Percentiles rank a stretch among this genome's conserved stretches.
phyloP scores from a whole-genome alignment of 1,140 invertebrate genomes.

The Eupristina koningsbergeri region DNA sequence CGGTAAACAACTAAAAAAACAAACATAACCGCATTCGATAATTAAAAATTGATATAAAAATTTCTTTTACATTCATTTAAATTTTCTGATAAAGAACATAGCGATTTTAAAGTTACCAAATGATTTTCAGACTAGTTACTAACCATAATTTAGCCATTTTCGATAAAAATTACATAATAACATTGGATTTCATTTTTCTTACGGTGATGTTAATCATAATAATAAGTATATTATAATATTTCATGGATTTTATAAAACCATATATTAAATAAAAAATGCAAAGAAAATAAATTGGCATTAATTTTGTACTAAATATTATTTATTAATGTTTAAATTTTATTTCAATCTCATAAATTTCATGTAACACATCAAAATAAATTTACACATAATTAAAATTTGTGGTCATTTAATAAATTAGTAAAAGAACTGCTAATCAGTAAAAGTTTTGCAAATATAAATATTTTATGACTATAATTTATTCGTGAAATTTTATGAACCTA shows the following conservation, averaged over 20 bases:
- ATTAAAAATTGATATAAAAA: neutral
- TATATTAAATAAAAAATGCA: neutral
- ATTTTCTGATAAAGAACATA: neutral
- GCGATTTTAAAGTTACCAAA: neutral
- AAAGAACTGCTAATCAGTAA: too few species aligned
- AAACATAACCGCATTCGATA: constrained; percentile 12
- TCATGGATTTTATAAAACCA: neutral
- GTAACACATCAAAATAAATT: too few species aligned
- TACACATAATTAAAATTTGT: too few species aligned
- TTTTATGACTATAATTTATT: too few species aligned
- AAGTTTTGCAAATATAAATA: too few species aligned
- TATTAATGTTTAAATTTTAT: too few species aligned
- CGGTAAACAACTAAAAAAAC: constrained; percentile 20
- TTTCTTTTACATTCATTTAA: neutral
- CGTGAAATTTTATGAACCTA: too few species aligned
- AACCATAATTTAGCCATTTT: neutral
- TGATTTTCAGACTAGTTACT: neutral
- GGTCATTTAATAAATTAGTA: too few species aligned
- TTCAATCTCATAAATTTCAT: too few species aligned
- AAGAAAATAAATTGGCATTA: neutral
- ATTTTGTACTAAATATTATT: too few species aligned
- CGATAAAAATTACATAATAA: neutral
- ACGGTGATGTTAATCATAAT: neutral
- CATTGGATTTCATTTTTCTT: neutral
- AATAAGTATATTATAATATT: neutral